Evolutionary conservation across 2,113 vertebrate species (phyloP), one percentile per base, ranked within the genome.

Genomic region (Mormyrus lacerda): DNA sequence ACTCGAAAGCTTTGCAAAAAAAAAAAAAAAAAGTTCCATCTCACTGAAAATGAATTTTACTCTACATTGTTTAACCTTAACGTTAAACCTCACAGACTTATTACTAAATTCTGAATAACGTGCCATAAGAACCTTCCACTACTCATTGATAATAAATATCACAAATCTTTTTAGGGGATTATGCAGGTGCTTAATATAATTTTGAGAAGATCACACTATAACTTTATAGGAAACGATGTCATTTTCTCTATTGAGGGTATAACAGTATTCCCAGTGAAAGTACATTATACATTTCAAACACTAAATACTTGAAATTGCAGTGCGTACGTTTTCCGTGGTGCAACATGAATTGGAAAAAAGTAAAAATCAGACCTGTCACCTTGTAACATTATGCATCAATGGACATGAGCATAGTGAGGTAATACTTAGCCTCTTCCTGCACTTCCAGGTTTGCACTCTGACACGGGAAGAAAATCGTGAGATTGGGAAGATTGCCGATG

Each of bases 381-480:
- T 50, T 50, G n/a, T 3, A 53, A 31, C 31, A 53, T 11, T 31
- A n/a, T 55, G 85, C n/a, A 53, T 27, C 31, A 45, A 17, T 42
- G 31, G 69, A 76, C 69, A 35, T 53, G n/a, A 53, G 31, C 27
- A 35, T 35, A 6, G 5, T 31, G 7, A 50, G 27, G 35, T 13
- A 44, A 19, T 42, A 39, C 42, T 4, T n/a, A 2, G 47, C 3
- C 10, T 85, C 27, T 86, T 50, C n/a, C 47, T 35, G n/a, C 21
- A 86, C 42, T 55, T 4, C 91, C 92, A 99, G 98, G 98, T 99
- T 31, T 98, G 98, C 92, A 99, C 98, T 76, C 96, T 99, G 92
- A 99, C 97, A 58, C 96, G 96, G 91, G 97, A 99, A 94, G 98
- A 99, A 94, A 99, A 99, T 95, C 96, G 98, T 48, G 96, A 96